Evolutionary conservation across 2,113 vertebrate genomes (phyloP).

Genomic region (Phodopus roborovskii): DNA sequence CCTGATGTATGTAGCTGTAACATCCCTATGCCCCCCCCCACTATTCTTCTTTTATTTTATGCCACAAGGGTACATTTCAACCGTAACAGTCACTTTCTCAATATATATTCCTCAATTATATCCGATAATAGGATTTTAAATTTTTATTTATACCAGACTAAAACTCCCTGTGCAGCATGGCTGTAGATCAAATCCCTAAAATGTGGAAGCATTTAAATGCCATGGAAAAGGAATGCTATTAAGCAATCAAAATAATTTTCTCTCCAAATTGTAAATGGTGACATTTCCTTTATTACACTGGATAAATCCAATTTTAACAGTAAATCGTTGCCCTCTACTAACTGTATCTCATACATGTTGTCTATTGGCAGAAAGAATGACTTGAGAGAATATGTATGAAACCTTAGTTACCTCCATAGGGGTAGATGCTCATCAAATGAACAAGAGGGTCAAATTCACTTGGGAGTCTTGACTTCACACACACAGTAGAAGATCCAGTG

Average conservation of each 20-base stretch:
- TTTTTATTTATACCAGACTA: slow-evolving; percentile 5
- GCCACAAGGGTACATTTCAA: not conserved
- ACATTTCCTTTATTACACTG: not conserved
- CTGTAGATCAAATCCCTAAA: not conserved
- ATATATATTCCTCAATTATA: not conserved
- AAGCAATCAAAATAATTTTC: not conserved
- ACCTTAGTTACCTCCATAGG: not conserved
- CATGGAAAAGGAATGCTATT: not conserved
- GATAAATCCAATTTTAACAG: slow-evolving; percentile 9
- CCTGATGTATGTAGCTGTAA: not conserved
- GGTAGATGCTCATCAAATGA: not conserved
- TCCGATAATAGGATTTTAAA: not conserved
- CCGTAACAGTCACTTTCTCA: not conserved
- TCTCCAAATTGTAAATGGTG: not conserved
- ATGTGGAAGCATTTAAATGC: not conserved
- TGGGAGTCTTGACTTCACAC: not conserved
- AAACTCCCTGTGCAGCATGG: not conserved
- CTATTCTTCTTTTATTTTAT: not conserved
- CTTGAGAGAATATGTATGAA: not conserved
- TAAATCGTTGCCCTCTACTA: not conserved
- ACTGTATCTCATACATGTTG: not conserved
- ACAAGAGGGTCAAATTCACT: not conserved
- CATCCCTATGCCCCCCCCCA: not conserved
- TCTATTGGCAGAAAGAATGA: not conserved
- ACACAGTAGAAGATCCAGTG: not conserved